These are phyloP conservation scores for Corynorhinus townsendii DNA, from an alignment of 2,113 vertebrate species.

Conservation along the genomic window DNA sequence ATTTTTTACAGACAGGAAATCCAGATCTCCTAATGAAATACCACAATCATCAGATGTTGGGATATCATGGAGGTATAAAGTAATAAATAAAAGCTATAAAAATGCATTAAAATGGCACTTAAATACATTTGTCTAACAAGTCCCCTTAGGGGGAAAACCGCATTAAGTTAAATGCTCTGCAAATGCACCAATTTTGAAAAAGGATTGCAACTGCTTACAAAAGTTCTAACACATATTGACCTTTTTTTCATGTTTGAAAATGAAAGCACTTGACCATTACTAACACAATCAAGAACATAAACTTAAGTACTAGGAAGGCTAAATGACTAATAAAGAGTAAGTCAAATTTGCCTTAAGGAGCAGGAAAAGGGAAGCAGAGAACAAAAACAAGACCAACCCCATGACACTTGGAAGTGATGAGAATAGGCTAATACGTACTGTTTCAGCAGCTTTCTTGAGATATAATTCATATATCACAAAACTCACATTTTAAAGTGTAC, in stretches of 20 bases:
- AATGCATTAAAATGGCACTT: conserved; percentile 43
- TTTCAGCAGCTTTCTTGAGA: not conserved
- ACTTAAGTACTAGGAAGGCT: not conserved
- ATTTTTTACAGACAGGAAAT: not conserved
- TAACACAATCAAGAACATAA: not conserved
- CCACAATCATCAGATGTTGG: conserved; percentile 16
- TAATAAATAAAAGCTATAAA: not conserved
- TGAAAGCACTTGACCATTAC: not conserved
- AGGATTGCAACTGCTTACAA: not conserved
- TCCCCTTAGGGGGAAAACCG: not conserved
- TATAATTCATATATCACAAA: not conserved
- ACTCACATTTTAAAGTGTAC: not conserved
- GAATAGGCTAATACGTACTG: not conserved
- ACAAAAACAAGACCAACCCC: not conserved
- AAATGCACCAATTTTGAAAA: not conserved
- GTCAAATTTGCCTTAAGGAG: not conserved
- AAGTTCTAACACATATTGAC: not conserved
- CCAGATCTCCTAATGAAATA: not conserved
- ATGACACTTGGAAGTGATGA: not conserved
- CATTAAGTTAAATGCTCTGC: conserved; percentile 7
- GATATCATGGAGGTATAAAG: not conserved
- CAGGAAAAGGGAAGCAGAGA: not conserved
- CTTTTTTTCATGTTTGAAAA: not conserved
- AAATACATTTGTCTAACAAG: conserved; percentile 52
- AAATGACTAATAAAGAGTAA: not conserved